These are phyloP conservation scores for Oophaga pumilio DNA, from an alignment of 2,113 vertebrate genomes.

Conservation along the genomic window DNA sequence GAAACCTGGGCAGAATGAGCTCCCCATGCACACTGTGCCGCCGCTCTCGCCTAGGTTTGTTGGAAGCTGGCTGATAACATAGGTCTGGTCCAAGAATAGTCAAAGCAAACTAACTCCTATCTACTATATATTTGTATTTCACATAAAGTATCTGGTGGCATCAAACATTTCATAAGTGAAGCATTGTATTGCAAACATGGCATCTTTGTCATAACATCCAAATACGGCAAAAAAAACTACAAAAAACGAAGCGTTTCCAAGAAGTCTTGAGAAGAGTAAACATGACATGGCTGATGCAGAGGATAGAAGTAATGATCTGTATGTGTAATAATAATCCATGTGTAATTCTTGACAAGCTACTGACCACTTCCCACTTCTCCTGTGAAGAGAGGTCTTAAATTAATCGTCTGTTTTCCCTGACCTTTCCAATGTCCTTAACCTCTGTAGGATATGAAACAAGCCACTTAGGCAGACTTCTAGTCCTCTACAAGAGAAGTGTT, in stretches of 20 bases:
- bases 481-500: constrained; percentile 29
- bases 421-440: constrained; percentile 49
- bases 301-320: neutral
- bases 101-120: neutral
- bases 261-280: neutral
- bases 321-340: neutral
- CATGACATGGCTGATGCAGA: neutral
- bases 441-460: constrained; percentile 43
- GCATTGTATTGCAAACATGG: neutral
- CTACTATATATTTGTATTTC: neutral
- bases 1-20: too few relatives aligned
- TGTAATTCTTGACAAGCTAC: neutral
- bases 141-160: neutral
- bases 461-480: constrained; percentile 10
- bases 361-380: constrained; percentile 3
- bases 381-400: constrained; percentile 22
- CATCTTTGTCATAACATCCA: neutral
- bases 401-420: constrained; percentile 27
- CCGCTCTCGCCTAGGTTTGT: too few relatives aligned
- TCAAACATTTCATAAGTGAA: neutral
- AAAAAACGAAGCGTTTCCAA: neutral
- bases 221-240: neutral
- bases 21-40: too few relatives aligned
- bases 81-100: neutral
- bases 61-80: neutral